These are phyloP conservation scores for Stenurella melanura DNA, from an alignment of 2,888 invertebrate species.

Conservation along the genomic window DNA sequence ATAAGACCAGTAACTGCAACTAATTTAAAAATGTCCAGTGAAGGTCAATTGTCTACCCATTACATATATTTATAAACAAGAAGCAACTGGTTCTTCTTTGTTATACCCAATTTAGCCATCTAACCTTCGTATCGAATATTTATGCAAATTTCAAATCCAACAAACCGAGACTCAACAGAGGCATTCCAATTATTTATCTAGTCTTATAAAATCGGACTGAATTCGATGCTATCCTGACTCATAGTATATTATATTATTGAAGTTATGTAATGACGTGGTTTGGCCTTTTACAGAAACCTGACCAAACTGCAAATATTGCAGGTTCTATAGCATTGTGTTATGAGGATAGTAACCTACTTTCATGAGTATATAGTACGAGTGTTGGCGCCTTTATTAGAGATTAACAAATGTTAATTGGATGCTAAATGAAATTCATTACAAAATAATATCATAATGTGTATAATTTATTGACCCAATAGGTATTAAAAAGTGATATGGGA, in stretches of 20 bases:
- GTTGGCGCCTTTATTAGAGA: background rate
- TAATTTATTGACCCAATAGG: no score
- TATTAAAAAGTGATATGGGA: no score
- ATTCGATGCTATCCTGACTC: background rate
- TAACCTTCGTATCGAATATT: background rate
- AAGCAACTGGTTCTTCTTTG: background rate
- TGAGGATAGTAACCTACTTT: background rate
- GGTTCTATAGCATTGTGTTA: background rate
- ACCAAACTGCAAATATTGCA: background rate
- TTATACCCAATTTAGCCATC: background rate
- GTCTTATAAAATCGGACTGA: background rate
- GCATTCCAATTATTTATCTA: background rate
- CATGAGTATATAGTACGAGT: background rate
- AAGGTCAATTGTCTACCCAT: background rate
- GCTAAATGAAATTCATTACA: background rate
- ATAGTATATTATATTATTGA: background rate
- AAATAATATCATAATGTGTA: no score
- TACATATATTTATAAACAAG: background rate
- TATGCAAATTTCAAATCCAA: background rate
- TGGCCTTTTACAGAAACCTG: background rate
- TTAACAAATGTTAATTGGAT: background rate
- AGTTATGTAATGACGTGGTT: background rate
- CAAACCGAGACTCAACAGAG: background rate
- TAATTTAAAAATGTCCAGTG: background rate
- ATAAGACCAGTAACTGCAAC: background rate